Base-by-base conservation (phyloP, 2,797 vertebrate species). In the Geotrypetes seraphini region DNA sequence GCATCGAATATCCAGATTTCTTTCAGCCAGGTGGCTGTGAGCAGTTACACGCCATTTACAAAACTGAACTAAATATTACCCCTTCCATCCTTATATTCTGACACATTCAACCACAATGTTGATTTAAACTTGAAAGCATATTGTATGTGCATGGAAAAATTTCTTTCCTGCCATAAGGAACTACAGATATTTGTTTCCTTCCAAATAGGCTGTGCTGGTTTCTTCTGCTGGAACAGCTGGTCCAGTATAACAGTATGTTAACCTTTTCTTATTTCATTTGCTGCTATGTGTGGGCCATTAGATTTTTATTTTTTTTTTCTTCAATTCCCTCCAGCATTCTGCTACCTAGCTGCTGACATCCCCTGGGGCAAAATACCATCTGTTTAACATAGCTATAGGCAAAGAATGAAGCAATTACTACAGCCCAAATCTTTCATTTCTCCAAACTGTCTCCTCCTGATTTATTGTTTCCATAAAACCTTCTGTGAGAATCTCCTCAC, bases 401-500 rank as follows among this genome's bases (percentile, higher is more conserved):
- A 23, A 24, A 38, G 24, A 11, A 35, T 37, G 28, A 24, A 53
- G 33, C 33, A 53, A 45, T 54, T 45, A 44, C 23, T 42, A 34
- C 39, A 26, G 21, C 31, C 50, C 39, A 15, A 22, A 30, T 24
- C 32, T 39, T 28, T 42, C 57, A 43, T 53, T 29, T 15, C 34
- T 36, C 22, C 36, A 35, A 52, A 33, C 13, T 17, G 8, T 35
- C 19, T 43, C 39, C 41, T 33, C 13, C 20, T 42, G 15, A 36
- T 36, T 34, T 35, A 35, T 8, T 26, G n/a, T 25, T 39, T 34
- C 20, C 18, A 27, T 5, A 20, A 2, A 7, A 22, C 9, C 31
- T 26, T 25, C 45, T 47, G n/a, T 35, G 44, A 24, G 38, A 35
- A 38, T 26, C 41, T 57, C 34, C 27, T 43, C 36, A 49, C 47